Conservation (phyloP, 2,888 invertebrate genomes). For the Athalia circularis region DNA sequence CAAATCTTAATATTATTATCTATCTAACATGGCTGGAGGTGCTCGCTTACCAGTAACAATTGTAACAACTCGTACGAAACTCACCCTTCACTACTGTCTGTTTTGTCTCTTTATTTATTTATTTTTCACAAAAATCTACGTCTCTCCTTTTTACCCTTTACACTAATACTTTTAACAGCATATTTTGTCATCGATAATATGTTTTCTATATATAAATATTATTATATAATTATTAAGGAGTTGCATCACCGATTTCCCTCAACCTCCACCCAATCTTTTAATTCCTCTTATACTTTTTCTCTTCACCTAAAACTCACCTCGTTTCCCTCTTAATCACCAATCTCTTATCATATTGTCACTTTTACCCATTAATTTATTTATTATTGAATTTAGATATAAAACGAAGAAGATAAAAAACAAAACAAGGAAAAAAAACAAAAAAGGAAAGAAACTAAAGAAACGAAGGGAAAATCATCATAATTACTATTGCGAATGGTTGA, state of each 20-base stretch:
- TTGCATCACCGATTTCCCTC: slow-evolving; percentile 41
- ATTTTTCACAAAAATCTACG: slow-evolving; percentile 4
- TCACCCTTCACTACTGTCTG: slow-evolving; percentile 10
- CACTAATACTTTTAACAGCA: slow-evolving; percentile 28
- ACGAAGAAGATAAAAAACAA: neutral
- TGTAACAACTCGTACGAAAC: neutral
- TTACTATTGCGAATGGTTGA: slow-evolving; percentile 19
- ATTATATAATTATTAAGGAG: slow-evolving; percentile 13
- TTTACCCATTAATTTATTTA: slow-evolving; percentile 40
- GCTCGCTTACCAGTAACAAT: slow-evolving; percentile 30
- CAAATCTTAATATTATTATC: slow-evolving; percentile 30
- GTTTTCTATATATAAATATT: neutral
- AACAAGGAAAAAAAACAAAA: neutral
- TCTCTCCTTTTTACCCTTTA: slow-evolving; percentile 9
- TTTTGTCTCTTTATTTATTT: slow-evolving; percentile 24
- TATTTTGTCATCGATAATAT: neutral
- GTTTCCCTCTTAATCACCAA: neutral
- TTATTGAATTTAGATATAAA: slow-evolving; percentile 39
- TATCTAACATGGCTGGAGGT: slow-evolving; percentile 32
- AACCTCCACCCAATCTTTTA: neutral
- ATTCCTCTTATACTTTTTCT: slow-evolving; percentile 18
- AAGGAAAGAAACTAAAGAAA: neutral
- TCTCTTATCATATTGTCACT: slow-evolving; percentile 24
- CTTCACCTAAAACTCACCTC: slow-evolving; percentile 11
- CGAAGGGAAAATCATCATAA: neutral